Percentiles rank a stretch among this genome's conserved stretches.
phyloP scores from a whole-genome alignment of 1,140 invertebrate species.

The Mylabris phalerata region DNA sequence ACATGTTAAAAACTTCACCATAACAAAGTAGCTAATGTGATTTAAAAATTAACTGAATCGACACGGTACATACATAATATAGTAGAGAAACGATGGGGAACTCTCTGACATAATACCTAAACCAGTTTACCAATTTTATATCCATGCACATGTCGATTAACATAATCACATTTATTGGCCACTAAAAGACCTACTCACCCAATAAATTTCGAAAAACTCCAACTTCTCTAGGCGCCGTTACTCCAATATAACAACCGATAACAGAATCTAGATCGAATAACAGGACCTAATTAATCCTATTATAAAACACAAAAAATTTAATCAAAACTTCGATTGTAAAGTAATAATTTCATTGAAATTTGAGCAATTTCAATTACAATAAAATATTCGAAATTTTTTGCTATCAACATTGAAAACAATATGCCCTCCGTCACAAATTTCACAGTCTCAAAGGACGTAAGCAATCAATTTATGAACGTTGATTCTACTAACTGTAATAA shows the following conservation, averaged over 20 bases:
- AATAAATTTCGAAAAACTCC: too few species aligned
- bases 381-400: not conserved
- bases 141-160: conserved; percentile 1
- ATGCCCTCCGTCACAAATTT: not conserved
- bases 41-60: conserved; percentile 25
- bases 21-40: conserved; percentile 11
- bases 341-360: too few species aligned
- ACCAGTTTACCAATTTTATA: conserved; percentile 28
- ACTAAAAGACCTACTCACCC: too few species aligned
- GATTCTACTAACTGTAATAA: conserved; percentile 15
- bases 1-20: conserved; percentile 28
- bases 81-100: conserved; percentile 6
- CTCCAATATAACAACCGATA: not conserved
- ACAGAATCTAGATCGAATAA: not conserved
- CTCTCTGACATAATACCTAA: conserved; percentile 27
- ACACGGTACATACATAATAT: conserved; percentile 27
- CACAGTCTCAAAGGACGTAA: conserved; percentile 14
- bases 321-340: too few species aligned
- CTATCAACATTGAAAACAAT: conserved; percentile 9
- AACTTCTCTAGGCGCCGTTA: too few species aligned
- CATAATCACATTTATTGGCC: not conserved
- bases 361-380: too few species aligned
- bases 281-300: not conserved
- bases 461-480: conserved; percentile 24
- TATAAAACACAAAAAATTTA: not conserved